Conservation (phyloP, 92 coral and sea anemone species). For the Scolanthus callimorphus region DNA sequence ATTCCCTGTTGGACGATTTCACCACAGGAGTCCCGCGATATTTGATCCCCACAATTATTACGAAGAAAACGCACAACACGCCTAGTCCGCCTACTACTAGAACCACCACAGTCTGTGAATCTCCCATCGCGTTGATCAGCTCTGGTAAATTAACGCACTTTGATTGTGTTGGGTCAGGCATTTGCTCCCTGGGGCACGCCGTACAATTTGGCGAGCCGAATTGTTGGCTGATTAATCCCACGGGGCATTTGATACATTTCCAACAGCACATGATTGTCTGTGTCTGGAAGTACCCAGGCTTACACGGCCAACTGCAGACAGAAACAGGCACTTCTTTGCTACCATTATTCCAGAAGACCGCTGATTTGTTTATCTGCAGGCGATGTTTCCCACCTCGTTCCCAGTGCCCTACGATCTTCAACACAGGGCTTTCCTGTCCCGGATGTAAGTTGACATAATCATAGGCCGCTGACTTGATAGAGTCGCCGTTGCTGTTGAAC, state of each 20-base stretch:
- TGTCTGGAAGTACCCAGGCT: constrained; percentile 58
- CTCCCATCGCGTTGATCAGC: constrained; percentile 25
- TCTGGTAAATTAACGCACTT: constrained; percentile 42
- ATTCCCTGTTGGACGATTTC: constrained; percentile 59
- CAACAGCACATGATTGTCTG: constrained; percentile 63
- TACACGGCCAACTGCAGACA: constrained; percentile 56
- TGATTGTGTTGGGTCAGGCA: constrained; percentile 32
- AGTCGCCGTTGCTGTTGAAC: constrained; percentile 61
- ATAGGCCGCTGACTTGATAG: constrained; percentile 65
- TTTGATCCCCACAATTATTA: constrained; percentile 35
- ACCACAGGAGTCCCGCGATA: constrained; percentile 58
- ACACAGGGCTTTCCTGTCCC: constrained; percentile 17
- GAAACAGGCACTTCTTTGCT: constrained; percentile 43
- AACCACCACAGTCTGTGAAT: constrained; percentile 28
- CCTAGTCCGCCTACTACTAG: constrained; percentile 29
- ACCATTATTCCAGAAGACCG: constrained; percentile 60
- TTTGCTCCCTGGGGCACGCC: constrained; percentile 42
- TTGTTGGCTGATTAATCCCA: constrained; percentile 21
- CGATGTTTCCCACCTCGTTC: constrained; percentile 19
- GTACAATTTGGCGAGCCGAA: constrained; percentile 63
- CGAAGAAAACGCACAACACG: constrained; percentile 17
- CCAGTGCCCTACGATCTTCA: constrained; percentile 65
- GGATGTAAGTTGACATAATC: constrained; percentile 58
- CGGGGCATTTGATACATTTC: constrained; percentile 58
- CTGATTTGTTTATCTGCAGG: constrained; percentile 13